Conservation (phyloP, 2,797 vertebrate genomes). For the Percopsis omiscomaycus region DNA sequence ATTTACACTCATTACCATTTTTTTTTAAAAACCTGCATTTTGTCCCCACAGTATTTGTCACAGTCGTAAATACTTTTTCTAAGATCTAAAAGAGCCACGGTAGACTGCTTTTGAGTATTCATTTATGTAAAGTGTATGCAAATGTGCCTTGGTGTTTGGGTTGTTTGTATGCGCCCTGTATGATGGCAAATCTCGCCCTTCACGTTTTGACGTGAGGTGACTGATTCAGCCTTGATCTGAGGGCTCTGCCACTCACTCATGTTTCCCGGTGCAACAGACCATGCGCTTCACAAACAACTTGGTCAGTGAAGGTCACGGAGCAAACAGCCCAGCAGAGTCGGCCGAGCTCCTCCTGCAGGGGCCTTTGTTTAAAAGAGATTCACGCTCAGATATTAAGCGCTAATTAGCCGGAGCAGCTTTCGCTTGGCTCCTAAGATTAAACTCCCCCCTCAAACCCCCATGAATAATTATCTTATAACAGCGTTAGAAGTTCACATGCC, state of each 20-base stretch:
- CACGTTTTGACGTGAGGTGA: conserved; percentile 81
- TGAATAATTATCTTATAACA: conserved; percentile 51
- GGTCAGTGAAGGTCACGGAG: conserved; percentile 74
- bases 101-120: conserved; percentile 67
- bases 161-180: conserved; percentile 74
- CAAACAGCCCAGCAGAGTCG: conserved; percentile 53
- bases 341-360: conserved; percentile 44
- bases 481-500: conserved; percentile 35
- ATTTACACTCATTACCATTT: background rate
- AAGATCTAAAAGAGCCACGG: conserved; percentile 21
- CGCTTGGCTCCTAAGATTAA: conserved; percentile 47
- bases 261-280: conserved; percentile 71
- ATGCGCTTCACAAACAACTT: conserved; percentile 73
- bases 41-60: conserved; percentile 1
- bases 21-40: background rate
- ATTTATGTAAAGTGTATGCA: conserved; percentile 81
- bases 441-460: conserved; percentile 53
- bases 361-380: conserved; percentile 59
- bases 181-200: conserved; percentile 79
- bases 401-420: conserved; percentile 59
- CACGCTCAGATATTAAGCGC: conserved; percentile 47
- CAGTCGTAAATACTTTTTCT: conserved; percentile 12
- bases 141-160: conserved; percentile 69
- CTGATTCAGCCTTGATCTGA: conserved; percentile 79
- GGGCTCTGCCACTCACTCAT: conserved; percentile 72